Evolutionary conservation across 35 echinoderm and acorn worm species (phyloP).

Genomic region (Diadema setosum): DNA sequence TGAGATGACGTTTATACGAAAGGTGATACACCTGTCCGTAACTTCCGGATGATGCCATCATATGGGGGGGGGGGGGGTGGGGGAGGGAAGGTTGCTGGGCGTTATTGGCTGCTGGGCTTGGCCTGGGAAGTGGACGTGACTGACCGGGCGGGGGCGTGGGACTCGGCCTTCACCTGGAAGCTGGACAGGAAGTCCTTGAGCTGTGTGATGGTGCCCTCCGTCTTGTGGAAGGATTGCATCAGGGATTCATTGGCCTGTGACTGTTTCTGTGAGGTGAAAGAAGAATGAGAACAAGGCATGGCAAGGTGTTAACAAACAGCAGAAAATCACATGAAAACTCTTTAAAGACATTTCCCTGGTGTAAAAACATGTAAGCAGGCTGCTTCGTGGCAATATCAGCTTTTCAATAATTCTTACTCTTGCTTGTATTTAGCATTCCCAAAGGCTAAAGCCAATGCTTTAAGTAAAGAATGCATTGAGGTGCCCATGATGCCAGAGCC

Average conservation of each 20-base stretch:
- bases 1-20: neutral
- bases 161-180: slow-evolving; percentile 33
- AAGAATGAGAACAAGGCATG: neutral
- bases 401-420: too few species aligned
- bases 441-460: too few species aligned
- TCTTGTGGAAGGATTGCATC: slow-evolving; percentile 37
- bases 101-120: neutral
- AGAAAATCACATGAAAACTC: too few species aligned
- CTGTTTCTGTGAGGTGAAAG: slow-evolving; percentile 16
- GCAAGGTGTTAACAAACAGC: too few species aligned
- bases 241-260: slow-evolving; percentile 19
- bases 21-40: neutral
- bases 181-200: slow-evolving; percentile 47
- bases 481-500: too few species aligned
- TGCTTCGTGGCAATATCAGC: too few species aligned
- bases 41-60: neutral
- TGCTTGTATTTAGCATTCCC: too few species aligned
- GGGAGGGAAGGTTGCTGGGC: neutral
- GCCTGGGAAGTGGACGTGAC: neutral
- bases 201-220: slow-evolving; percentile 32
- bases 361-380: too few species aligned
- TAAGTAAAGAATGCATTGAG: too few species aligned
- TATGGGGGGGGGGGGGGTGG: neutral
- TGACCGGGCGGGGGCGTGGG: neutral
- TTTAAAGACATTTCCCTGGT: too few species aligned